Conservation (phyloP, 2,113 vertebrate species). For the Plecotus auritus region DNA sequence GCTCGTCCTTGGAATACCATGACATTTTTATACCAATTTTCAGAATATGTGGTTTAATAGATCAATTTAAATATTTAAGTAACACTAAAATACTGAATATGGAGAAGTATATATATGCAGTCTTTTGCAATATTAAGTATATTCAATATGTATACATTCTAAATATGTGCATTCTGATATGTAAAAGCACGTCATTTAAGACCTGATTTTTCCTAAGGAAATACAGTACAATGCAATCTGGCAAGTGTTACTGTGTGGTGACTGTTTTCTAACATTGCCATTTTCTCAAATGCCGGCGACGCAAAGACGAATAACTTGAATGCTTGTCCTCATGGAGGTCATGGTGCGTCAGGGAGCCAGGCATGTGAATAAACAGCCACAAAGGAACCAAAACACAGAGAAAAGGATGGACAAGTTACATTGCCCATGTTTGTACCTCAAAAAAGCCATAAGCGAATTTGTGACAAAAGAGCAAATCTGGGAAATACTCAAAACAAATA, state of each 20-base stretch:
- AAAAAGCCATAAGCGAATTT: background rate
- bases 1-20: background rate
- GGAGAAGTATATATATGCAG: background rate
- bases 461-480: background rate
- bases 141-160: background rate
- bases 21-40: background rate
- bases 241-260: background rate
- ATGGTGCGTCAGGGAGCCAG: background rate
- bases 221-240: background rate
- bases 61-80: background rate
- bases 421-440: background rate
- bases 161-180: background rate
- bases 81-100: background rate
- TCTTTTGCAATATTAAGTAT: background rate
- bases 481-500: background rate
- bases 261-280: background rate
- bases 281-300: background rate
- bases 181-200: background rate
- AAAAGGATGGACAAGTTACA: background rate
- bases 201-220: background rate
- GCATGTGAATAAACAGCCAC: background rate
- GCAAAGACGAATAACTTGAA: background rate
- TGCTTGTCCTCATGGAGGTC: background rate
- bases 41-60: background rate
- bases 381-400: background rate